Evolutionary conservation across 2,888 invertebrate genomes (phyloP).

Genomic region (Apomyelois bistriatella): DNA sequence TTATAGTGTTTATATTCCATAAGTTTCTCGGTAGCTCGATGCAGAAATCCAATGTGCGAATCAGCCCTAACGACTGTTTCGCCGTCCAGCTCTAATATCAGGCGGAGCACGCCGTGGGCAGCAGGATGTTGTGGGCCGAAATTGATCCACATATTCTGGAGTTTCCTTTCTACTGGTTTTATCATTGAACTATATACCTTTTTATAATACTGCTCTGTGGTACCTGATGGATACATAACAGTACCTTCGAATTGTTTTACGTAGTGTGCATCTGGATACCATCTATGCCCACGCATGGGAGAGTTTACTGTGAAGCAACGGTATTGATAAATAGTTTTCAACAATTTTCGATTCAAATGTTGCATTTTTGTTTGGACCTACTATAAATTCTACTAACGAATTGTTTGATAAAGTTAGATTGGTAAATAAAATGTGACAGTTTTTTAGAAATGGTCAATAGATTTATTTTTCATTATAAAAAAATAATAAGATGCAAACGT

Average conservation of each 20-base stretch:
- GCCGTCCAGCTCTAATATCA: constrained; percentile 89
- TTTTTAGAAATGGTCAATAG: no score
- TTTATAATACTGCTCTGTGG: constrained; percentile 52
- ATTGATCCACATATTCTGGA: constrained; percentile 86
- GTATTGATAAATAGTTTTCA: constrained; percentile 13
- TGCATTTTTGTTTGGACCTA: no score
- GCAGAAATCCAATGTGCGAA: constrained; percentile 92
- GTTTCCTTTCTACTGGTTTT: constrained; percentile 76
- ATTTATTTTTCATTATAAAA: no score
- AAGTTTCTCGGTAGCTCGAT: constrained; percentile 93
- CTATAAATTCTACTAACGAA: no score
- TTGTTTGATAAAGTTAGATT: no score
- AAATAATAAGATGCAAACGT: no score
- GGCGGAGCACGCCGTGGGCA: constrained; percentile 92
- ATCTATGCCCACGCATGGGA: constrained; percentile 49
- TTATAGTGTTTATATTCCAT: constrained; percentile 93
- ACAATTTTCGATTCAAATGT: constrained; percentile 10
- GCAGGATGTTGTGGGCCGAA: constrained; percentile 96
- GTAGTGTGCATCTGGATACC: constrained; percentile 84
- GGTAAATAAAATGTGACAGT: no score
- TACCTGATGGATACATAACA: constrained; percentile 78
- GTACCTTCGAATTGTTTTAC: constrained; percentile 72
- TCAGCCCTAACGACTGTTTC: constrained; percentile 89
- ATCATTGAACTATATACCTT: constrained; percentile 51
- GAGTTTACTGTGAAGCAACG: constrained; percentile 35